A percentile compares a stretch with the other conserved stretches of the same genome.
Evolutionary conservation across 1,140 invertebrate species (phyloP).

Genomic region (Brachionus koreanus): DNA sequence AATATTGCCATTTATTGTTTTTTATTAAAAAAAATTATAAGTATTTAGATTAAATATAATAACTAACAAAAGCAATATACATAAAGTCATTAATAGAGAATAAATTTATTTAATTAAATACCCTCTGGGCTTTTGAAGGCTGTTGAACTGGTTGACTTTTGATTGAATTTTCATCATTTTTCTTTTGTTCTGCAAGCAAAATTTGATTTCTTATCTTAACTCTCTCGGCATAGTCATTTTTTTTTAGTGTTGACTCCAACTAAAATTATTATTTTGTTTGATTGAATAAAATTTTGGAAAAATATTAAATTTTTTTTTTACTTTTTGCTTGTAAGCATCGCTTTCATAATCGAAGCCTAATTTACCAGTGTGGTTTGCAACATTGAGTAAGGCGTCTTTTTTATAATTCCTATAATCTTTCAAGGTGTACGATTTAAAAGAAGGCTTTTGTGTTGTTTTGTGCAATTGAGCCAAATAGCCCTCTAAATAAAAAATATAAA

Average conservation of each 20-base stretch:
- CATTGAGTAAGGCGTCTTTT: conserved; percentile 32
- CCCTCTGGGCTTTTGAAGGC: conserved; percentile 40
- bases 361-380: conserved; percentile 24
- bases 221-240: conserved; percentile 37
- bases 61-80: neutral
- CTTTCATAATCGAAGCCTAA: conserved; percentile 38
- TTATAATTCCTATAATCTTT: conserved; percentile 43
- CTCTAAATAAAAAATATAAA: neutral
- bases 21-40: too few species aligned
- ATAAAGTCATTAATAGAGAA: neutral
- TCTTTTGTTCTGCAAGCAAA: conserved; percentile 22
- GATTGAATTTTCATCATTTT: conserved; percentile 12
- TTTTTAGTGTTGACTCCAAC: neutral
- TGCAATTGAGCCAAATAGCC: conserved; percentile 42
- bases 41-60: neutral
- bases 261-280: neutral
- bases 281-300: neutral
- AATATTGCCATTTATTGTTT: conserved; percentile 2
- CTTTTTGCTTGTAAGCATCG: conserved; percentile 40
- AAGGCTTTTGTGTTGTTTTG: neutral
- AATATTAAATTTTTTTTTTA: neutral
- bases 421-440: conserved; percentile 22
- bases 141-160: conserved; percentile 36
- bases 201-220: conserved; percentile 38
- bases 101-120: conserved; percentile 19